phyloP scores from a whole-genome alignment of 2,113 vertebrate genomes.

The Crotalus viridis region DNA sequence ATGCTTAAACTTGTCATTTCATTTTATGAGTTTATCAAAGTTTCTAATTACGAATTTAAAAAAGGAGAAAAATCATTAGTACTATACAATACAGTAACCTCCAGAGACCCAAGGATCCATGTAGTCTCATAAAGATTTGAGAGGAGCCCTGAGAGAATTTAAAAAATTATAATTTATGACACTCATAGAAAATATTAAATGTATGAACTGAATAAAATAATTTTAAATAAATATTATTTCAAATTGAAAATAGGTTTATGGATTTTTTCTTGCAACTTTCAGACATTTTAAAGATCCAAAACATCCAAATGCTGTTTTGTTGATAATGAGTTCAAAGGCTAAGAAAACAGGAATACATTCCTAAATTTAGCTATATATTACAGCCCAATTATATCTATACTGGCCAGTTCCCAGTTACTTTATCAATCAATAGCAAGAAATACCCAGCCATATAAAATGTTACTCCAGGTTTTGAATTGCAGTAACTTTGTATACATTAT shows the following conservation, averaged over 20 bases:
- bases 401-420: not conserved
- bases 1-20: not conserved
- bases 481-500: not conserved
- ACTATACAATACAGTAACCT: not conserved
- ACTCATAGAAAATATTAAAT: not conserved
- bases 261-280: not conserved
- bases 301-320: not conserved
- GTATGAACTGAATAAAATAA: not conserved
- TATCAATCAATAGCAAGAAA: not conserved
- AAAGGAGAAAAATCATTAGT: not conserved
- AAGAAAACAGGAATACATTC: not conserved
- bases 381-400: not conserved
- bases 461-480: conserved; percentile 12
- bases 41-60: not conserved
- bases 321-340: not conserved
- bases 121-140: not conserved
- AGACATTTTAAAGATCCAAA: not conserved
- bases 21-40: not conserved
- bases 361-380: not conserved
- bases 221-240: not conserved
- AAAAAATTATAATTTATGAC: not conserved
- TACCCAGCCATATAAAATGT: conserved; percentile 35
- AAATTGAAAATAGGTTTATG: not conserved
- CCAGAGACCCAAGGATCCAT: not conserved
- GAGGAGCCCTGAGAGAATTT: not conserved